These are phyloP conservation scores for Drosophila cracens DNA, from an alignment of 2,888 invertebrate species.

Conservation along the genomic window DNA sequence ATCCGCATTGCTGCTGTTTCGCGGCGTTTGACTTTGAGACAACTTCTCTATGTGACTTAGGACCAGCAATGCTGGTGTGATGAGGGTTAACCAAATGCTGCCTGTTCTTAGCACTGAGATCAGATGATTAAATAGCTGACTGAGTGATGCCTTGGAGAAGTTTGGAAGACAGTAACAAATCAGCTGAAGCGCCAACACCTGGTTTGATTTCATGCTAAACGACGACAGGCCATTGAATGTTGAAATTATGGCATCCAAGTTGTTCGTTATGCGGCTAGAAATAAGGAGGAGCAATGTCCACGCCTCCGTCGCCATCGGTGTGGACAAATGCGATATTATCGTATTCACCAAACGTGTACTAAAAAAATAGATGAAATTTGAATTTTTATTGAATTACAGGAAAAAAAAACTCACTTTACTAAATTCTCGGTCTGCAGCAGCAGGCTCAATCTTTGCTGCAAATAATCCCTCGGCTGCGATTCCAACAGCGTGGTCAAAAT, in stretches of 20 bases:
- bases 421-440: conserved; percentile 65
- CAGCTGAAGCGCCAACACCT: conserved; percentile 82
- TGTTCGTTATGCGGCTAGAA: conserved; percentile 82
- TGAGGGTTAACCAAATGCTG: conserved; percentile 78
- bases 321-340: conserved; percentile 83
- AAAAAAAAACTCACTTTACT: conserved; percentile 45
- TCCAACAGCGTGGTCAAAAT: conserved; percentile 80
- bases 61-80: conserved; percentile 82
- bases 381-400: neutral
- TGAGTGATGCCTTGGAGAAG: conserved; percentile 83
- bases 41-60: conserved; percentile 76
- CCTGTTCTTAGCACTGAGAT: conserved; percentile 76
- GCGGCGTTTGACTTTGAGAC: conserved; percentile 72
- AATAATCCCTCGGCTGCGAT: conserved; percentile 80
- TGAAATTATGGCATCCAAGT: conserved; percentile 82
- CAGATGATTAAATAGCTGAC: conserved; percentile 81
- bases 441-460: conserved; percentile 77
- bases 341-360: conserved; percentile 77
- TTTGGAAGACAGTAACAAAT: conserved; percentile 77
- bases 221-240: conserved; percentile 79
- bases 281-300: conserved; percentile 79
- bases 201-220: conserved; percentile 83
- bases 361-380: conserved; percentile 14
- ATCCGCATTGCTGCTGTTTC: conserved; percentile 22
- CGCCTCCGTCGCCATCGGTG: conserved; percentile 84